These are phyloP conservation scores for Indicator maculatus DNA, from an alignment of 2,113 vertebrate species.

Conservation along the genomic window DNA sequence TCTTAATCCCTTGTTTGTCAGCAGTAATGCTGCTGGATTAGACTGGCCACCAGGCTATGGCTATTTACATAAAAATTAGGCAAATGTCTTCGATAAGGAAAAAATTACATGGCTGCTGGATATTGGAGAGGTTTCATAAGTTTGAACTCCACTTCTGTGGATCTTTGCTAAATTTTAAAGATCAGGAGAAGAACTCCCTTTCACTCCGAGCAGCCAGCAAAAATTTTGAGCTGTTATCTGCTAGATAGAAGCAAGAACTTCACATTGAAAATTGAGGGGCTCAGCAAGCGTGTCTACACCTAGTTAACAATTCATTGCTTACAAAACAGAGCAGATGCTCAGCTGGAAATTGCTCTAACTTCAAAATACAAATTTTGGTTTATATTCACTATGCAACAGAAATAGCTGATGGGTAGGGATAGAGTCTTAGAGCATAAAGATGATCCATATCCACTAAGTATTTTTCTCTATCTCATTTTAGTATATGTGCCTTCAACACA, in stretches of 20 bases:
- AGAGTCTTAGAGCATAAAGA: not conserved
- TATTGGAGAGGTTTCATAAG: constrained; percentile 4
- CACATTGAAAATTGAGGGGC: not conserved
- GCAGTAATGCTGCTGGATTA: constrained; percentile 29
- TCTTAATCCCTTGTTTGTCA: constrained; percentile 58
- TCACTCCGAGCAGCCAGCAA: not conserved
- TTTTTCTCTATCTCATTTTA: not conserved
- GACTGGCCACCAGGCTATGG: not conserved
- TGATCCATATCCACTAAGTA: not conserved
- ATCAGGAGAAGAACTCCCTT: not conserved
- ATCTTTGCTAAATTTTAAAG: not conserved
- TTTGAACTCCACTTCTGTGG: constrained; percentile 10
- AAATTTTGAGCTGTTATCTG: not conserved
- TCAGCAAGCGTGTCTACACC: not conserved
- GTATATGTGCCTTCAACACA: not conserved
- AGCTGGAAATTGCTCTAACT: not conserved
- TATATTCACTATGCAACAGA: not conserved
- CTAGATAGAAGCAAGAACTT: constrained; percentile 10
- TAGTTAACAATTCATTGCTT: not conserved
- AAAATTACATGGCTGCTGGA: not conserved
- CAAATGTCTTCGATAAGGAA: constrained; percentile 27
- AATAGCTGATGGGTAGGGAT: not conserved
- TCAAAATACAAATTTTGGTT: not conserved
- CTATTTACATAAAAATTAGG: constrained; percentile 58
- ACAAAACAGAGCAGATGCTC: not conserved